Evolutionary conservation across 1,140 invertebrate genomes (phyloP).

Genomic region (Heliconius hewitsoni): DNA sequence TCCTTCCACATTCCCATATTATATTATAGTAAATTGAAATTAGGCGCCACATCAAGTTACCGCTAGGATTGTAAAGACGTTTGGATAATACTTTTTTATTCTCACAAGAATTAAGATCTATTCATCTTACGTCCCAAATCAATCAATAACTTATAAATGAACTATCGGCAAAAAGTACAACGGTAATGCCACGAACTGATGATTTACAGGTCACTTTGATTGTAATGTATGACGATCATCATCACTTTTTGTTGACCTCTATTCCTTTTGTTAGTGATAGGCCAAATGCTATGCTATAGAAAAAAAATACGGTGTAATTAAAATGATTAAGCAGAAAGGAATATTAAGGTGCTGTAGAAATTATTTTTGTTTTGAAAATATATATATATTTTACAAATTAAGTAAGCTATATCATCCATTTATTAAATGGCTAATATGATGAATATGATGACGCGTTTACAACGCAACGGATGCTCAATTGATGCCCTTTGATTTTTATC

Average conservation of each 20-base stretch:
- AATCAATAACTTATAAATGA: constrained; percentile 33
- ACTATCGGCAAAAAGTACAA: constrained; percentile 30
- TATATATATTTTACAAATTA: too few relatives aligned
- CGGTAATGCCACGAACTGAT: constrained; percentile 25
- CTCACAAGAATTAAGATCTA: constrained; percentile 29
- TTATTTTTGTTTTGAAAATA: too few relatives aligned
- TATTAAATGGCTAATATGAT: too few relatives aligned
- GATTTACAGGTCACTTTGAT: constrained; percentile 19
- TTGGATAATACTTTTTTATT: background rate
- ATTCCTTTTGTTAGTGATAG: background rate
- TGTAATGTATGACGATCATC: constrained; percentile 11
- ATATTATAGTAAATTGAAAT: constrained; percentile 11
- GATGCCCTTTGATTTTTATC: too few relatives aligned
- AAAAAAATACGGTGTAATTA: background rate
- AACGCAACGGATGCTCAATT: too few relatives aligned
- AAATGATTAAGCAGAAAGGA: background rate
- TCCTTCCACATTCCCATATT: background rate
- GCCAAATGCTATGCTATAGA: background rate
- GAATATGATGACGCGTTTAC: too few relatives aligned
- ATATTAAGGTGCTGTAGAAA: too few relatives aligned
- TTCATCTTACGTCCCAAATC: constrained; percentile 36
- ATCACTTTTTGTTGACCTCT: constrained; percentile 1
- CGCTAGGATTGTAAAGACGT: constrained; percentile 24
- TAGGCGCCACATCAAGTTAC: constrained; percentile 30
- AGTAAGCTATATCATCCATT: too few relatives aligned